Evolutionary conservation across 2,888 invertebrate species (phyloP).

Genomic region (Pteria penguin): DNA sequence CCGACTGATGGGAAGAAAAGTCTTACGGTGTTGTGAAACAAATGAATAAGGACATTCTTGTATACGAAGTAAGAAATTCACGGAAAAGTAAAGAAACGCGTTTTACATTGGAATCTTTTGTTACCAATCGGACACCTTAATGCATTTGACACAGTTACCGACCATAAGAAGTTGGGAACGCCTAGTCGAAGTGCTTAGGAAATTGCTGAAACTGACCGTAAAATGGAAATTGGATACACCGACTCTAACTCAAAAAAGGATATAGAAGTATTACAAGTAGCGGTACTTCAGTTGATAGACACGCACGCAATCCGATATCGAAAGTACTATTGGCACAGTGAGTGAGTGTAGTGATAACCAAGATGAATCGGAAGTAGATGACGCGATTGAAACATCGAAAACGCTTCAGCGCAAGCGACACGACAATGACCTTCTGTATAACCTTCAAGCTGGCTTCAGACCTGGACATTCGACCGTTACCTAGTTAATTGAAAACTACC

Average conservation of each 20-base stretch:
- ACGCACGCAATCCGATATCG: background rate
- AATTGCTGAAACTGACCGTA: background rate
- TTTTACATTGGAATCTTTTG: conserved; percentile 1
- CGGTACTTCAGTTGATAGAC: background rate
- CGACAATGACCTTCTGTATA: too few relatives aligned
- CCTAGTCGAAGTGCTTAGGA: background rate
- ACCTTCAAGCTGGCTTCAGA: too few relatives aligned
- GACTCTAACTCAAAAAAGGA: background rate
- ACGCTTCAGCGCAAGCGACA: background rate
- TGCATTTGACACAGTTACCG: background rate
- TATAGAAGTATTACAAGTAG: background rate
- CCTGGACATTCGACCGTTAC: too few relatives aligned
- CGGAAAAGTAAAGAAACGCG: background rate
- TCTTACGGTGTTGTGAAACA: background rate
- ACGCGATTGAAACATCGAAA: background rate
- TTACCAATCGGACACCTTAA: background rate
- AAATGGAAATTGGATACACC: background rate
- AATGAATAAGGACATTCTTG: background rate
- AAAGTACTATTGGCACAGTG: background rate
- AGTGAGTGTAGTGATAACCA: background rate
- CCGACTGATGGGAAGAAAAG: conserved; percentile 10
- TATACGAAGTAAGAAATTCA: conserved; percentile 1
- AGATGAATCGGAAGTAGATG: background rate
- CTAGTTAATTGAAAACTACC: too few relatives aligned
- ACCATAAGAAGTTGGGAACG: background rate